Evolutionary conservation across 2,797 vertebrate species (phyloP), one percentile per base, ranked within the genome.

Genomic region (Amazona finschi): DNA sequence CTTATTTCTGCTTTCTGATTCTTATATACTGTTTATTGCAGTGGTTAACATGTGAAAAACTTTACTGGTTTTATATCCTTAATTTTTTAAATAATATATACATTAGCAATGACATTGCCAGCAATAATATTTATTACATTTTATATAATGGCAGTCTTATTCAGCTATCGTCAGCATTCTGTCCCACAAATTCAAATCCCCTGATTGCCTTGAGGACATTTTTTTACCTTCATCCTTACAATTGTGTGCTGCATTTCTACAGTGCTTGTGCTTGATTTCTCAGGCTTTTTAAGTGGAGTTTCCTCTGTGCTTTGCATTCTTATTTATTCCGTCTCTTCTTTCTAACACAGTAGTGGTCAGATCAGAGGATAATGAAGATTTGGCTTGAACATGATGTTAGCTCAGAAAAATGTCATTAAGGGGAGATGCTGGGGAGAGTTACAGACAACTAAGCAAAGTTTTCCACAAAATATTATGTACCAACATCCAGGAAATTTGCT

Each of bases 141-240:
- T 94, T 87, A 93, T 79, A 97, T 97, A 77, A 97, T 95, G 95
- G 90, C 89, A 95, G 87, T 93, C 87, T 93, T 95, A 97, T 96
- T 94, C 95, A 93, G 91, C 90, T 97, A 82, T 96, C 91, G 71
- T 93, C 75, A 95, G 96, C 97, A 97, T 95, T 96, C 96, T 97
- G 97, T 96, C 96, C 97, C 97, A 97, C 95, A 97, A 96, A 97
- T 97, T 88, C 94, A 97, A 97, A 97, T 93, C 95, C 96, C 93
- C 95, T 96, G 83, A 78, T 94, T 97, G 97, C 97, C 97, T 97
- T 97, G 85, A 94, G 97, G 97, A 95, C 66, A 93, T 96, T 86
- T 75, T 96, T 89, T 85, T 83, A 71, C 84, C 77, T 96, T 92
- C 75, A 74, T 76, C 87, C 20, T 93, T 89, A 78, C 25, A 90